phyloP scores from a whole-genome alignment of 2,888 invertebrate species.

The Dryocosmus kuriphilus region DNA sequence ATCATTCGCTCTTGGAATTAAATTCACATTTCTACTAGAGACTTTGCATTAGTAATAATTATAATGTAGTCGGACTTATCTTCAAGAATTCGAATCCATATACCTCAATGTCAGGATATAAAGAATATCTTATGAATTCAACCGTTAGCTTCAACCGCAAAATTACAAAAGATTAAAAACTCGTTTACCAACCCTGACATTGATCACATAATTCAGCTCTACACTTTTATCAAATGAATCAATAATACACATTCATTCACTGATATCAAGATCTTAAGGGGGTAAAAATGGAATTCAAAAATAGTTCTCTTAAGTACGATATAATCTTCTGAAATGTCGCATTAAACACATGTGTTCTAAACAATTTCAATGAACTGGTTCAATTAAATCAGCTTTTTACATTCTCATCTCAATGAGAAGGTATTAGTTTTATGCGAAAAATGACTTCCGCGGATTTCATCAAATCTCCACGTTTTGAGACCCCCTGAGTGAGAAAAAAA shows the following conservation, averaged over 20 bases:
- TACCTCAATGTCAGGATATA: neutral
- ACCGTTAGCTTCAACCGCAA: neutral
- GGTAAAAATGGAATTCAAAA: neutral
- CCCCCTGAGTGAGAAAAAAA: too few relatives aligned
- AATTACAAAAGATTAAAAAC: neutral
- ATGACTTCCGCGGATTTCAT: too few relatives aligned
- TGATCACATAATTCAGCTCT: neutral
- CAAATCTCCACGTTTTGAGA: too few relatives aligned
- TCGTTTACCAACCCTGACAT: neutral
- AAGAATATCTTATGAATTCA: neutral
- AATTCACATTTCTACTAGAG: slow-evolving; percentile 7
- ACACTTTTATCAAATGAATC: neutral
- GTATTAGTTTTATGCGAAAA: too few relatives aligned
- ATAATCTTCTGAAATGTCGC: neutral
- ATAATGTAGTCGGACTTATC: neutral
- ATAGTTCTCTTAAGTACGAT: neutral
- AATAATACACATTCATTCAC: neutral
- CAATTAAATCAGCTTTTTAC: neutral
- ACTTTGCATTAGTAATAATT: neutral
- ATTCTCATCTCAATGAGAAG: too few relatives aligned
- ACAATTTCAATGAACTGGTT: neutral
- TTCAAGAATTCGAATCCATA: neutral
- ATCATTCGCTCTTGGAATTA: neutral
- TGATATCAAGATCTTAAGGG: neutral
- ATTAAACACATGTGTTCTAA: neutral